Evolutionary conservation across 2,113 vertebrate genomes (phyloP), one percentile per base, ranked within the genome.

Genomic region (Passer domesticus): DNA sequence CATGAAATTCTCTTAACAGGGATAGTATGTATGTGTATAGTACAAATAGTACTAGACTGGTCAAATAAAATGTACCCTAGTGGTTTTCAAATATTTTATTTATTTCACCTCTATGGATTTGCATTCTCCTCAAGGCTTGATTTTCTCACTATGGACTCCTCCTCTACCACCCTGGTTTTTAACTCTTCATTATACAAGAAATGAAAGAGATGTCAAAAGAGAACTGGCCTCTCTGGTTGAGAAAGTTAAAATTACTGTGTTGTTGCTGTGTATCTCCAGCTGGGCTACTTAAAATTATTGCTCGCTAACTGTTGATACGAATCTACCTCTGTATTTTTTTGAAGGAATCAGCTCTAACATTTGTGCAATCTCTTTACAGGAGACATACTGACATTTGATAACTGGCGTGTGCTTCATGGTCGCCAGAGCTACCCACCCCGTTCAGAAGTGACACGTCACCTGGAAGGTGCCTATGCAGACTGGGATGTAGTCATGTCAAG

Each of bases 401-500:
- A 99, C 98, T 99, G 99, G 98, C 98, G 99, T 2, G 95, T 99
- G 91, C 98, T 99, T 21, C 99, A 99, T 0, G 98, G 99, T 7
- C 98, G 99, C 5, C 97, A 74, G 8, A 97, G 97, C 85, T 99
- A 98, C 66, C 15, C 95, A 6, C 96, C 98, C 4, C 78, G 83
- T 23, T 21, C 96, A 2, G 94, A 91, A 35, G 91, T 96, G 69
- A 87, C 96, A 6, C 98, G 98, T 15, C 99, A 98, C 88, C 98
- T 99, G 20, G 99, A 99, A 94, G 99, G 99, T 1, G 98, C 98
- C n/a, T 99, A 99, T 39, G 98, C 98, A 37, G 99, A 99, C 95
- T 99, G 99, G 99, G 99, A 99, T 12, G 98, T 99, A 47, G 98
- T 99, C 50, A 98, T 99, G 99, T 99, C 99, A 7, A 98, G 98